Percentiles rank a stretch among this genome's conserved stretches.
phyloP scores from a whole-genome alignment of 2,888 invertebrate genomes.

The Steromphala cineraria region DNA sequence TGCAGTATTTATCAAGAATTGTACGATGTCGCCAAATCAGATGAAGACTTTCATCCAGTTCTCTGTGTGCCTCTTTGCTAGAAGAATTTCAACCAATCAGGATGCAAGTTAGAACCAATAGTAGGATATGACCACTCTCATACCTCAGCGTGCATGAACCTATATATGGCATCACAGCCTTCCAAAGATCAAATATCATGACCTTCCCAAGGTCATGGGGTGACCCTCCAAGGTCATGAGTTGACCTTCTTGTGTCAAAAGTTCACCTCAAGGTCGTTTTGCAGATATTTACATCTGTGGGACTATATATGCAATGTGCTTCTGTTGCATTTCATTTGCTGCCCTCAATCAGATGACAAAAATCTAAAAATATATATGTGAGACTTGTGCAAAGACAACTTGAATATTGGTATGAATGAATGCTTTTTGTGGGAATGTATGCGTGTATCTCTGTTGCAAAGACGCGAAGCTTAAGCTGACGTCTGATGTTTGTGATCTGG shows the following conservation, averaged over 20 bases:
- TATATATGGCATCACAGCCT: neutral
- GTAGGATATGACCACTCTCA: neutral
- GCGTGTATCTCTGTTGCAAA: slow-evolving; percentile 7
- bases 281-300: neutral
- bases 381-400: neutral
- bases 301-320: slow-evolving; percentile 12
- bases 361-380: neutral
- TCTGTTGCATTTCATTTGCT: neutral
- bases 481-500: slow-evolving; percentile 17
- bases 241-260: neutral
- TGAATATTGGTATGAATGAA: slow-evolving; percentile 15
- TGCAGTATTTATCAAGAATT: neutral
- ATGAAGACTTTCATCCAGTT: neutral
- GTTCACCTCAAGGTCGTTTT: neutral
- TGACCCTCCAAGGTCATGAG: neutral
- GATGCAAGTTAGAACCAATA: neutral
- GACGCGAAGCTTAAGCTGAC: neutral
- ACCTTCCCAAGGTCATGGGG: neutral
- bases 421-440: slow-evolving; percentile 13
- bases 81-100: neutral
- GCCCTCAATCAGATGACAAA: neutral
- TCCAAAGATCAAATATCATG: neutral
- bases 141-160: neutral
- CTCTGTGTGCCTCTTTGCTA: neutral
- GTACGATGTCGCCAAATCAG: neutral